Evolutionary conservation across 2,888 invertebrate species (phyloP).

Genomic region (Apantesis nais): DNA sequence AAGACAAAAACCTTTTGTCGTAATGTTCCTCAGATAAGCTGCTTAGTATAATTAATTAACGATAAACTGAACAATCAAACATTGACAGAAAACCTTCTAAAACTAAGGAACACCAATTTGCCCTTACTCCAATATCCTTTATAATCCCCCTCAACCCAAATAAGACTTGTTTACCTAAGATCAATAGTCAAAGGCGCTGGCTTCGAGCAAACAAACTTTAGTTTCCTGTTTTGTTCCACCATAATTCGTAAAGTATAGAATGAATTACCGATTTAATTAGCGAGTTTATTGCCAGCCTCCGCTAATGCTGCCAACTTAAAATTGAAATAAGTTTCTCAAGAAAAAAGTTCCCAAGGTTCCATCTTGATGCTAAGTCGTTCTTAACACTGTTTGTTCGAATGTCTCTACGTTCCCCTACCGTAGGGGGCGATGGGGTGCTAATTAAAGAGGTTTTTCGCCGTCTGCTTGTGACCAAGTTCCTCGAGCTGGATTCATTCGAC

Average conservation of each 20-base stretch:
- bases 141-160: slow-evolving; percentile 13
- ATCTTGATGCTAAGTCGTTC: slow-evolving; percentile 39
- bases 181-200: slow-evolving; percentile 21
- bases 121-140: neutral
- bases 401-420: slow-evolving; percentile 35
- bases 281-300: slow-evolving; percentile 40
- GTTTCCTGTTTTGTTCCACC: slow-evolving; percentile 18
- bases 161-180: slow-evolving; percentile 14
- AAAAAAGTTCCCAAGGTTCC: slow-evolving; percentile 46
- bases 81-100: slow-evolving; percentile 1
- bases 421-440: slow-evolving; percentile 32
- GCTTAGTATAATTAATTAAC: neutral
- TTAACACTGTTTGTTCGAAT: slow-evolving; percentile 47
- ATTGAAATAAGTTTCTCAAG: slow-evolving; percentile 46
- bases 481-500: slow-evolving; percentile 38
- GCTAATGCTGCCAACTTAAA: slow-evolving; percentile 48
- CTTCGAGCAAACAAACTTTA: slow-evolving; percentile 18
- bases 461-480: slow-evolving; percentile 33
- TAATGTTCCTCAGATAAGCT: neutral
- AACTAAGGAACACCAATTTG: slow-evolving; percentile 9
- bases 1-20: neutral
- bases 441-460: slow-evolving; percentile 47
- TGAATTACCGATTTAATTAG: slow-evolving; percentile 48
- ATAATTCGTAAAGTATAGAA: slow-evolving; percentile 40
- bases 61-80: neutral